Base-by-base conservation (phyloP, 1,140 invertebrate species). In the Drosophila cardini region DNA sequence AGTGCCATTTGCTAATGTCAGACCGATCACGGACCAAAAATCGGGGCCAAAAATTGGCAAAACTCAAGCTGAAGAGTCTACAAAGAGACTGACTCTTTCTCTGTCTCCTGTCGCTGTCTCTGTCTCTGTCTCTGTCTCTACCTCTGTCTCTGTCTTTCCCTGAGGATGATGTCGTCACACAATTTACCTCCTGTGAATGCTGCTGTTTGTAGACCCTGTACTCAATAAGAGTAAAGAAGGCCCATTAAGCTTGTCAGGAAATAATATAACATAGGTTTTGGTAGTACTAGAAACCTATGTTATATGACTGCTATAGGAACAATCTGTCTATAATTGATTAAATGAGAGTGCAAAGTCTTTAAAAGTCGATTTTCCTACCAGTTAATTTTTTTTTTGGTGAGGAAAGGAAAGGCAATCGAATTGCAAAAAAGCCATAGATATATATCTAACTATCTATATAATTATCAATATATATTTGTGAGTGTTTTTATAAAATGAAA, bases 381-480 rank as follows among this genome's bases (percentile, higher is more conserved):
- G n/a, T n/a, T 26, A 4, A 26, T 26, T 26, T 4, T 11, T 7
- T 32, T 52, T 7, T 52, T 15, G 4, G 48, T 11, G 21, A 57
- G n/a, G 64, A 79, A 63, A 62, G 69, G 83, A 87, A 86, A 86
- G 84, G 58, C 65, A 87, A 83, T 84, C 85, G 80, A 78, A 89
- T 87, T 80, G 70, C 61, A 58, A 78, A 74, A 70, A 43, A 64
- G 30, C 45, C 46, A 16, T 7, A 43, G 73, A 82, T 80, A 77
- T 74, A 68, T 78, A 55, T 26, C 21, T 26, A 2, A 3, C 21
- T 26, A 26, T 26, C 21, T 26, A 26, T 0, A 2, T 4, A 21
- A 4, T 5, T 3, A 4, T 26, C 21, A 26, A 26, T 26, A 26
- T 26, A 26, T 4, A 26, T 26, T 26, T 26, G 21, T 26, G 21